Evolutionary conservation across 2,797 vertebrate species (phyloP).

Genomic region (Ptychobarbus kaznakovi): DNA sequence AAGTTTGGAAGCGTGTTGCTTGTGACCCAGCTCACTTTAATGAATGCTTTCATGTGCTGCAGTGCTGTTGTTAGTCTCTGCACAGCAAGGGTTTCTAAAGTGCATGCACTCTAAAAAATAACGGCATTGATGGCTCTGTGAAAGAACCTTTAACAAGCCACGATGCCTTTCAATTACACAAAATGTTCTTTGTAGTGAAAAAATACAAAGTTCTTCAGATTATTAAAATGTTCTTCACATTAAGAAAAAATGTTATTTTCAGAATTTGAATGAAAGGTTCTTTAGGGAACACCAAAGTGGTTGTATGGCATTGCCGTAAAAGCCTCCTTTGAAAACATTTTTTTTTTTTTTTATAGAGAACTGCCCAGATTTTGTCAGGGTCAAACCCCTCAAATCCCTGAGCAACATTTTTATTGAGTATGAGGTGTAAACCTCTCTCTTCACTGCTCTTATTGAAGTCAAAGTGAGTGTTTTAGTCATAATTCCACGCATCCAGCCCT

Average conservation of each 20-base stretch:
- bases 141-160: neutral
- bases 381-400: constrained; percentile 41
- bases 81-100: neutral
- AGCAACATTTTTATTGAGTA: constrained; percentile 66
- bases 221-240: neutral
- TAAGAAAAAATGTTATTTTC: neutral
- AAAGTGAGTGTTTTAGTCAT: constrained; percentile 76
- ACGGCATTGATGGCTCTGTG: neutral
- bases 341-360: neutral
- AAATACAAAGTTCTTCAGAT: neutral
- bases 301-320: neutral
- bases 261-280: neutral
- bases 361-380: constrained; percentile 2
- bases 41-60: neutral
- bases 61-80: constrained; percentile 11
- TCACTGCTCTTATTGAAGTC: constrained; percentile 78
- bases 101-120: neutral
- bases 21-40: neutral
- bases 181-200: neutral
- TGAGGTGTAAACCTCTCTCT: constrained; percentile 71
- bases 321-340: neutral
- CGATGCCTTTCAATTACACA: neutral
- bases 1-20: neutral
- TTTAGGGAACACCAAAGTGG: neutral
- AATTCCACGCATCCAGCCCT: constrained; percentile 68